Conservation (phyloP, 2,797 vertebrate species). For the Gymnothorax javanicus region DNA sequence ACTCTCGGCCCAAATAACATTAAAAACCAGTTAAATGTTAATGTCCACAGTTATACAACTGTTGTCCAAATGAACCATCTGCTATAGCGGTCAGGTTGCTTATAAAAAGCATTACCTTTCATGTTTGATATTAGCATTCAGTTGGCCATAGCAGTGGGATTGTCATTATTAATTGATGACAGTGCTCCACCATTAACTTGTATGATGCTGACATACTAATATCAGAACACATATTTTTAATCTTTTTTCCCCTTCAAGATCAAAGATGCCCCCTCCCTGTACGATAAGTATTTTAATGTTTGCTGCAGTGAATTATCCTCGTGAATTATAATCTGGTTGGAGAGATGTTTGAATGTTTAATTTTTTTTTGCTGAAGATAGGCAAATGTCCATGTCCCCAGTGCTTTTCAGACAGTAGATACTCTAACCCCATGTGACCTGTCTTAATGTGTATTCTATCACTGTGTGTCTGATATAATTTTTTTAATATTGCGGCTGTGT, state of each 20-base stretch:
- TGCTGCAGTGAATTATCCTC: neutral
- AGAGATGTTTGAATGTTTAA: neutral
- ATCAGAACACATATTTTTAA: neutral
- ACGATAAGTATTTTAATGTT: neutral
- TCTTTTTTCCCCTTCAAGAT: neutral
- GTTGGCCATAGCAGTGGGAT: neutral
- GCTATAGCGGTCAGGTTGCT: neutral
- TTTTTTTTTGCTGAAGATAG: neutral
- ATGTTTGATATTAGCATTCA: neutral
- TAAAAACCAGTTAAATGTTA: constrained; percentile 1
- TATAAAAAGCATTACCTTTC: neutral
- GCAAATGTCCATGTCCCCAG: neutral
- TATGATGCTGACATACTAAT: neutral
- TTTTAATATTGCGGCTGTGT: neutral
- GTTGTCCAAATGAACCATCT: neutral
- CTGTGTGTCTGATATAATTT: neutral
- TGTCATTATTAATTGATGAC: neutral
- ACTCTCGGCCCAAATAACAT: neutral
- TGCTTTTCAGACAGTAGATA: neutral
- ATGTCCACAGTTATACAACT: neutral
- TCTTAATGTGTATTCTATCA: neutral
- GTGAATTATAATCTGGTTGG: neutral
- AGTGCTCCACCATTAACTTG: neutral
- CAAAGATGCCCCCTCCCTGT: neutral
- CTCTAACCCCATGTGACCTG: too few relatives aligned